Evolutionary conservation across 1,140 invertebrate species (phyloP), one percentile per base, ranked within the genome.

Genomic region (Brachionus paranguensis): DNA sequence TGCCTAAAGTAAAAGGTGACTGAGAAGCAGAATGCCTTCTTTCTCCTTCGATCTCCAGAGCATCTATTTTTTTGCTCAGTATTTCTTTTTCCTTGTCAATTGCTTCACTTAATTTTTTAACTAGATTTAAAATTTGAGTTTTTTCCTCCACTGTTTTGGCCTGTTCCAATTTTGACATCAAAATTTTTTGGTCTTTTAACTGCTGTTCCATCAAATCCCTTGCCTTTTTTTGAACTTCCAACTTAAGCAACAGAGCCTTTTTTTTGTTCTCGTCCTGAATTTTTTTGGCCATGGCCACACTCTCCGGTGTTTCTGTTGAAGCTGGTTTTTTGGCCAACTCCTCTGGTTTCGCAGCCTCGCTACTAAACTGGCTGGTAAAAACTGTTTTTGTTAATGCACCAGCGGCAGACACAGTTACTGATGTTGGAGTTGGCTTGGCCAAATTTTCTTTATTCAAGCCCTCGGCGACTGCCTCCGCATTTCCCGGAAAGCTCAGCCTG

Each of bases 81-180:
- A 81, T 81, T 81, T 81, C 53, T 47, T 81, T 81, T 81, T 81
- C 78, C 17, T 81, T 81, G n/a, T 81, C 78, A 14, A 81, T 81
- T 3, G 50, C 33, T 60, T 81, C 78, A 29, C 29, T 81, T 65
- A 81, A 64, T 64, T 81, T 81, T 64, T 81, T 81, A 4, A 81
- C 53, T 24, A 81, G 64, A 43, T 60, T 27, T 47, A 81, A 43
- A 60, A 81, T 60, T 64, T 81, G 78, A 37, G n/a, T 81, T 81
- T 81, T 81, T 81, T 81, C 78, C 50, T 81, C 78, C 10, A 64
- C 64, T 10, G 53, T 64, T 68, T 65, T 81, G 10, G 53, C 78
- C 24, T 47, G 33, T 68, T 81, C 78, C 17, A 64, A 64, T 68
- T 81, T 81, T 8, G 33, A 12, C 78, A 81, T 64, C 5, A 81